These are phyloP conservation scores for Pocillopora verrucosa DNA, from an alignment of 64 coral and sea anemone species.

Conservation along the genomic window DNA sequence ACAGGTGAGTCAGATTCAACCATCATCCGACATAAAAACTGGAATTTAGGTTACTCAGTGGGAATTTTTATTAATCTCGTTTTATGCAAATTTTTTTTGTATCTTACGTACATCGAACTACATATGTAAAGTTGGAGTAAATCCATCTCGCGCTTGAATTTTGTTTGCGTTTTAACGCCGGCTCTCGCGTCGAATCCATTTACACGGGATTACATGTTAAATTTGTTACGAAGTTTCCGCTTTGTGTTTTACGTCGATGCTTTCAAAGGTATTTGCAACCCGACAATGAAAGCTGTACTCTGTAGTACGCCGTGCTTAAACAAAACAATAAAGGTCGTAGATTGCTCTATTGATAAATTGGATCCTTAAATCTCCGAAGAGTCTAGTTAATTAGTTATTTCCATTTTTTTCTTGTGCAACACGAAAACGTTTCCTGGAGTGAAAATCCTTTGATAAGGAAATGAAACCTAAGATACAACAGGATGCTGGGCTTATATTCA, in stretches of 20 bases:
- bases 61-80: background rate
- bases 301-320: background rate
- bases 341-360: background rate
- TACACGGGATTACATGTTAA: background rate
- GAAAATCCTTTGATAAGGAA: background rate
- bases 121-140: background rate
- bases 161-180: background rate
- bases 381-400: background rate
- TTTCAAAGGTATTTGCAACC: background rate
- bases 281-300: background rate
- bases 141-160: background rate
- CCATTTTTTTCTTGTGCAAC: background rate
- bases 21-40: background rate
- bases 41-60: background rate
- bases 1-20: slow-evolving; percentile 51
- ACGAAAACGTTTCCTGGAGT: background rate
- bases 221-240: background rate
- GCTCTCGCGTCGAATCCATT: background rate
- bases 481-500: too few species aligned
- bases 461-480: background rate
- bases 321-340: background rate
- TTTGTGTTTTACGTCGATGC: background rate
- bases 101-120: background rate
- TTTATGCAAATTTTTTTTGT: background rate
- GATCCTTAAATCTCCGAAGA: background rate